Base-by-base conservation (phyloP, 2,888 invertebrate genomes). In the Beris morrisii region DNA sequence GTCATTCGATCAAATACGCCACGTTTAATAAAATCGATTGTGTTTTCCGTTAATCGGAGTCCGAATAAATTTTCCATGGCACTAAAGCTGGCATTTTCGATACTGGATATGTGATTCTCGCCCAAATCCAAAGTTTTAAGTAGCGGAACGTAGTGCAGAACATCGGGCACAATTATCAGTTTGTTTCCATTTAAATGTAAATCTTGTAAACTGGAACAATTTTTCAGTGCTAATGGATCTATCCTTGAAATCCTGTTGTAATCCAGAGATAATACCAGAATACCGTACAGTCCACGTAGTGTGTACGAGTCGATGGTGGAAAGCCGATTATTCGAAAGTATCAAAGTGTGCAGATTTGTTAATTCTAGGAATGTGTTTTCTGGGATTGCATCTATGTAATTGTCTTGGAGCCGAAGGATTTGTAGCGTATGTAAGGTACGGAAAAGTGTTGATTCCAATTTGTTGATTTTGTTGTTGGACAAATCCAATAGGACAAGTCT, bases 121-220 rank as follows among this genome's bases (percentile, higher is more conserved):
- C 94, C 95, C 73, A 97, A 85, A 82, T 95, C 94, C 69, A 97
- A 86, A 63, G 92, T 93, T 78, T 90, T 87, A 73, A 97, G 84
- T 75, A 93, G 84, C 72, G 91, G 87, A 86, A 95, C 90, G 82
- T 92, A 89, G 77, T 88, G 87, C 67, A 95, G 82, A 22, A 93
- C 94, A 73, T 88, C 83, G 45, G 95, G 95, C 74, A 94, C 88
- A 73, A 85, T 83, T 76, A 88, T 87, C 75, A 95, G 83, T 75
- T 88, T 87, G 83, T 95, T 95, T 72, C 91, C 91, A 82, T 93
- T 93, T 75, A 95, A 84, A 84, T 94, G 93, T 73, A 95, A 84
- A 82, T 95, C 95, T 81, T 93, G 91, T 74, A 95, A 84, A 73
- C 90, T 91, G 69, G 91, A 92, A 75, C 93, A 94, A 82, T 95